A percentile compares a stretch with the other conserved stretches of the same genome.
Conservation (phyloP, 2,797 vertebrate genomes). For the Pseudochirops cupreus region DNA sequence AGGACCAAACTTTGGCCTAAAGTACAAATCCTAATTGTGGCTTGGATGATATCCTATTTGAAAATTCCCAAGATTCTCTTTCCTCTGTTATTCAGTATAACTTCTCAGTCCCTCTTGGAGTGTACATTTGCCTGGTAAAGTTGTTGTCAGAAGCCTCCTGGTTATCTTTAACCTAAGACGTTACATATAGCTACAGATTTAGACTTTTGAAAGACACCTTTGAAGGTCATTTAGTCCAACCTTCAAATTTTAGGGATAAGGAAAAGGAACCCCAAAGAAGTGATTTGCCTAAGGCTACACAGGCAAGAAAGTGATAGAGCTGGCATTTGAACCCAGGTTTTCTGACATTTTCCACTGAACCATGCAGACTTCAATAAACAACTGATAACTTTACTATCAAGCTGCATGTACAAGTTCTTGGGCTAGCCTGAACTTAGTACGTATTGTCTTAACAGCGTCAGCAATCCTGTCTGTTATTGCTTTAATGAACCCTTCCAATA, state of each 20-base stretch:
- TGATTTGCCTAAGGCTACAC: neutral
- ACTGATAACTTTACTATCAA: neutral
- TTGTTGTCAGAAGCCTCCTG: neutral
- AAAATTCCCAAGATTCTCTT: neutral
- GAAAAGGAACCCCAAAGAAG: neutral
- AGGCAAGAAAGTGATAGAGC: neutral
- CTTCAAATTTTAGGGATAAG: neutral
- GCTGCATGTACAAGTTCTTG: neutral
- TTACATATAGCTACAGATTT: neutral
- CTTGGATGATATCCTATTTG: neutral
- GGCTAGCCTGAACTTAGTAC: neutral
- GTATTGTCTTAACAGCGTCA: conserved; percentile 9
- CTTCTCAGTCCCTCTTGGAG: neutral
- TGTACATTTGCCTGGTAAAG: neutral
- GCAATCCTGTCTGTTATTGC: neutral
- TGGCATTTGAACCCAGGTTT: neutral
- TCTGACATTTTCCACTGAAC: neutral
- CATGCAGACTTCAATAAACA: neutral
- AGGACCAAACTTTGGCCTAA: neutral
- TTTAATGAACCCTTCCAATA: neutral
- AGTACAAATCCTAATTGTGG: neutral
- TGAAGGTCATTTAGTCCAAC: neutral
- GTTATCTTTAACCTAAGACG: neutral
- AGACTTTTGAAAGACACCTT: neutral
- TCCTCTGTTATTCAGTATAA: neutral